A percentile compares a stretch with the other conserved stretches of the same genome.
phyloP scores from a whole-genome alignment of 2,888 invertebrate species.

The Lamellibrachia satsuma region DNA sequence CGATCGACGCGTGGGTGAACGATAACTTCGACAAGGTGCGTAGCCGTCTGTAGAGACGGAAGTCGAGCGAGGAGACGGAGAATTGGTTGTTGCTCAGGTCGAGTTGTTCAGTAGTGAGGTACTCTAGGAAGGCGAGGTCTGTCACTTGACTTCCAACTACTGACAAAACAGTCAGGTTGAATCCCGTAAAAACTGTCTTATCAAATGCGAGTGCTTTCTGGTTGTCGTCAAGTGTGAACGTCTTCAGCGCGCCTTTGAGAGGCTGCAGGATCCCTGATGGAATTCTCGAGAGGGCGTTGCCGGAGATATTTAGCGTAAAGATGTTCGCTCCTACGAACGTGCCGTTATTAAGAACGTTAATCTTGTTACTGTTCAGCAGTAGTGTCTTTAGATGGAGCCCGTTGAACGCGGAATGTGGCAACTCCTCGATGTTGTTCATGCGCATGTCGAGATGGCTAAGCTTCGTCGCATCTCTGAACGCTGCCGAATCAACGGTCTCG shows the following conservation, averaged over 20 bases:
- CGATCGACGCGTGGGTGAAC: not conserved
- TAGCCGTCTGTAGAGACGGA: not conserved
- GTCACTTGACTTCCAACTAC: not conserved
- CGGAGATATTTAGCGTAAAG: constrained; percentile 24
- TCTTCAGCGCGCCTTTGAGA: constrained; percentile 26
- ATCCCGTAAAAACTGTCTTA: constrained; percentile 29
- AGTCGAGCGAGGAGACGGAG: not conserved
- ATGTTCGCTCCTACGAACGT: constrained; percentile 28
- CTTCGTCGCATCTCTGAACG: constrained; percentile 27
- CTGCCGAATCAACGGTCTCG: not conserved
- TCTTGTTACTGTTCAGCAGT: constrained; percentile 22
- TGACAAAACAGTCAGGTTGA: constrained; percentile 24
- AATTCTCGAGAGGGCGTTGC: constrained; percentile 25
- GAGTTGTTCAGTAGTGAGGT: not conserved
- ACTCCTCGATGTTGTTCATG: constrained; percentile 27
- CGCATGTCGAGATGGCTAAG: constrained; percentile 32
- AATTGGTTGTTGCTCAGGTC: not conserved
- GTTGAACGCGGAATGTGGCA: constrained; percentile 29
- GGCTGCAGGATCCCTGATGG: constrained; percentile 22
- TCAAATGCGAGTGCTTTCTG: constrained; percentile 27
- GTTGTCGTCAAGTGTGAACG: constrained; percentile 31
- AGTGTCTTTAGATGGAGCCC: constrained; percentile 27
- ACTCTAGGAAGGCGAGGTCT: not conserved
- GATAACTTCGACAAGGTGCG: not conserved
- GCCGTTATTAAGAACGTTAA: constrained; percentile 14